Evolutionary conservation across 2,797 vertebrate genomes (phyloP).

Genomic region (Mormyrops attenuatus): DNA sequence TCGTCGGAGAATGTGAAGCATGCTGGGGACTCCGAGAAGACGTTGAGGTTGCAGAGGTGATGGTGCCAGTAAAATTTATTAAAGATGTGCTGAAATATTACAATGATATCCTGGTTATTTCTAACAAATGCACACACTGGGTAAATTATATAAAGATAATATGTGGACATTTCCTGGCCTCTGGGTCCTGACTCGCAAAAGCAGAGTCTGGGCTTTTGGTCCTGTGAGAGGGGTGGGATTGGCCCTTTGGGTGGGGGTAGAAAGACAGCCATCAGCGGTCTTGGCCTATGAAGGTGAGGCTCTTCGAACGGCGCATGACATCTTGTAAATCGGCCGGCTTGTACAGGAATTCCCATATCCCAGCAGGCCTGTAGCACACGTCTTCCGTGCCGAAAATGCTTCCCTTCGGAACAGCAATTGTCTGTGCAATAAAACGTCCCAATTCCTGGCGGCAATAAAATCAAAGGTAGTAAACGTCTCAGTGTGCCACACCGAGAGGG

Average conservation of each 20-base stretch:
- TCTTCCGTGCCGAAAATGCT: conserved; percentile 12
- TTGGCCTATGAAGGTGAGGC: background rate
- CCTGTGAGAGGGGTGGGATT: background rate
- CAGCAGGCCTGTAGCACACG: background rate
- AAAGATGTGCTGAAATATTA: background rate
- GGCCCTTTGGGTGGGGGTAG: background rate
- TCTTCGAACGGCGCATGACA: background rate
- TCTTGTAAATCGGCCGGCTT: conserved; percentile 4
- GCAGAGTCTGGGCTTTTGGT: background rate
- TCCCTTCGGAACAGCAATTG: conserved; percentile 14
- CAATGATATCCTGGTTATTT: background rate
- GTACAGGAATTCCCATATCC: conserved; percentile 18
- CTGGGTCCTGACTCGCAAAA: background rate
- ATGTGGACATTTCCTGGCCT: background rate
- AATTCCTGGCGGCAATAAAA: conserved; percentile 19
- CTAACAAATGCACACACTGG: background rate
- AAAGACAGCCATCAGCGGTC: background rate
- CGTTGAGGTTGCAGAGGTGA: background rate
- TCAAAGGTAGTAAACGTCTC: conserved; percentile 5
- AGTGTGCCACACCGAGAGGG: background rate
- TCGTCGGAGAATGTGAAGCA: background rate
- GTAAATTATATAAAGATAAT: background rate
- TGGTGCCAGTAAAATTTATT: background rate
- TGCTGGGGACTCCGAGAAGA: background rate
- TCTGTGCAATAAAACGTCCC: conserved; percentile 21